Evolutionary conservation across 2,888 invertebrate genomes (phyloP).

Genomic region (Cryptophagus acutangulus): DNA sequence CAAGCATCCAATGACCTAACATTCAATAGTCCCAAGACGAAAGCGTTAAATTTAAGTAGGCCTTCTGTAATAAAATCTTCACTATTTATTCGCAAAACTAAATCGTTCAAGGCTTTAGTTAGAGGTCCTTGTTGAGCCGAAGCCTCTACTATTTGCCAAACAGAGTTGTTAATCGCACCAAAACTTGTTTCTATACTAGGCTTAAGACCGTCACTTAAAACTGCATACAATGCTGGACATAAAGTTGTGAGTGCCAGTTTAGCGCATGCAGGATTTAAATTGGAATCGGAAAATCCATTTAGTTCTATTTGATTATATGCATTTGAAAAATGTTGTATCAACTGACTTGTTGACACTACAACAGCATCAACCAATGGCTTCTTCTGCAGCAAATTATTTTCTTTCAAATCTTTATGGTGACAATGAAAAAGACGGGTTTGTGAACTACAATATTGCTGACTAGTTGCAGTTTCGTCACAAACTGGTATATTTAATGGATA

Average conservation of each 20-base stretch:
- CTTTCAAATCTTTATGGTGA: conserved; percentile 24
- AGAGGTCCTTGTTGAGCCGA: conserved; percentile 82
- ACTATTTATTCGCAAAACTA: conserved; percentile 76
- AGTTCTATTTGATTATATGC: conserved; percentile 61
- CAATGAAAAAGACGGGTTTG: conserved; percentile 38
- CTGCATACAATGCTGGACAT: conserved; percentile 78
- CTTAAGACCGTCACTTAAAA: conserved; percentile 80
- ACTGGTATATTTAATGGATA: conserved; percentile 63
- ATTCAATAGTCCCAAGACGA: conserved; percentile 80
- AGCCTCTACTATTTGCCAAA: conserved; percentile 86
- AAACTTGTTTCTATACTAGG: conserved; percentile 77
- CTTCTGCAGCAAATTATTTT: conserved; percentile 57
- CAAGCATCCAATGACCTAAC: conserved; percentile 85
- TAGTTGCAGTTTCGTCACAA: conserved; percentile 60
- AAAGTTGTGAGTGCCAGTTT: conserved; percentile 70
- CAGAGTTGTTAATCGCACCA: conserved; percentile 79
- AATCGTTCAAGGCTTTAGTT: conserved; percentile 76
- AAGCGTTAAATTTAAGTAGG: conserved; percentile 82
- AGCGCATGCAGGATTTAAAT: conserved; percentile 61
- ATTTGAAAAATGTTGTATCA: conserved; percentile 66
- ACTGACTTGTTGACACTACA: conserved; percentile 68
- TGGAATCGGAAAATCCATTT: conserved; percentile 56
- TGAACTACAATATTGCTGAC: conserved; percentile 57
- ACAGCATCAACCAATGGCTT: conserved; percentile 68
- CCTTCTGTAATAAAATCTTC: conserved; percentile 80